Base-by-base conservation (phyloP, 2,888 invertebrate species). In the Halictus quadricinctus region DNA sequence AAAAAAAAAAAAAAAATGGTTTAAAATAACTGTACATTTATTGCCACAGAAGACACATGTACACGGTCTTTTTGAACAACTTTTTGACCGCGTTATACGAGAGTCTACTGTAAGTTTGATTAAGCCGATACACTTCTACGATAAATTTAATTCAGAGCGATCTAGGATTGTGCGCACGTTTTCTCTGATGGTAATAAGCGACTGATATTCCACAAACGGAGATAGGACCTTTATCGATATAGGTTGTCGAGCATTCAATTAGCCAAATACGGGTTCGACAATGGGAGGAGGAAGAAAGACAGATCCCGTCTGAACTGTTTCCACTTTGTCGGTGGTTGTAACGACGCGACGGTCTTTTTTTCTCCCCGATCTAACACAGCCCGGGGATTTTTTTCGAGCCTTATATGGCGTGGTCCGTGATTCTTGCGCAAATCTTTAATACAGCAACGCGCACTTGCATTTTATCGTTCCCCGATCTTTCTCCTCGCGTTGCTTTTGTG, bases 381-480 rank as follows among this genome's bases (percentile, higher is more conserved):
- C 43, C 29, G 36, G 36, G 66, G 46, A 41, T 81, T 85, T 29
- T 85, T 78, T 80, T 43, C 79, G 25, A 2, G 43, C 86, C 83
- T 76, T 86, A 75, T 85, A 86, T 72, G 86, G 86, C 78, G 64
- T 46, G 86, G 83, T 87, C 85, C 25, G 74, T 70, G 83, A 87
- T 80, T 80, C 81, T 88, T 88, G 82, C 88, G 89, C 89, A 88
- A 88, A 88, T 50, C 81, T 84, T 88, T 87, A 79, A 88, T 87
- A 88, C 81, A 72, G 74, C 84, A 77, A 80, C 81, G 80, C 80
- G 80, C 69, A 66, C 74, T 72, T 88, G 85, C 83, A 88, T 80
- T 88, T 89, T 89, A 89, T 88, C 89, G 84, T 78, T 75, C 73
- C 41, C 73, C 84, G 89, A 89, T 89, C 89, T 89, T 83, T 87